These are phyloP conservation scores for Platichthys flesus DNA, from an alignment of 2,113 vertebrate species.

Conservation along the genomic window DNA sequence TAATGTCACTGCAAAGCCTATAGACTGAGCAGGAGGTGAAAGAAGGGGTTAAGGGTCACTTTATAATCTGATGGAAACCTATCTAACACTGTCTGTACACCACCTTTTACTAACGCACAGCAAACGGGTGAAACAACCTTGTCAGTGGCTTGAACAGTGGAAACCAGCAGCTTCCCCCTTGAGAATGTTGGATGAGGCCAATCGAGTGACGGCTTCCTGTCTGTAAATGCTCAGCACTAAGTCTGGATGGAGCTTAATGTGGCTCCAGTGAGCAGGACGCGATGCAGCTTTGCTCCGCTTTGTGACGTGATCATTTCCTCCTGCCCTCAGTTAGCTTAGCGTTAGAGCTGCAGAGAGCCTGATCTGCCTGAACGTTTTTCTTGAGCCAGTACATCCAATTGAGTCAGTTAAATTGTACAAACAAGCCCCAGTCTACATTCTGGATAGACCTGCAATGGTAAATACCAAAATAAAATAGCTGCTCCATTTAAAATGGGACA, in stretches of 20 bases:
- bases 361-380: slow-evolving; percentile 37
- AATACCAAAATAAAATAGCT: neutral
- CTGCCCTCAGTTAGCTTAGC: slow-evolving; percentile 26
- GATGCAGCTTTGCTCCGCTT: slow-evolving; percentile 21
- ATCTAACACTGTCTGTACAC: neutral
- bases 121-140: slow-evolving; percentile 12
- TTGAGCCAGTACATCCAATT: slow-evolving; percentile 33
- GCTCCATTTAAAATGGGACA: too few species aligned
- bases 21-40: neutral
- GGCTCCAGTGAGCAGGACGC: neutral
- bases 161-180: neutral
- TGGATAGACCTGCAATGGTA: neutral
- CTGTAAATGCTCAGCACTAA: slow-evolving; percentile 50
- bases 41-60: slow-evolving; percentile 6
- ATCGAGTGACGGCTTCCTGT: slow-evolving; percentile 5
- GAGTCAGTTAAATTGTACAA: slow-evolving; percentile 18
- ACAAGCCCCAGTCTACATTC: neutral
- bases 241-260: slow-evolving; percentile 20
- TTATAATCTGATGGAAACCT: slow-evolving; percentile 1
- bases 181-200: slow-evolving; percentile 9
- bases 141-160: neutral
- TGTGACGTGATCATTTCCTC: slow-evolving; percentile 51
- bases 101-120: neutral
- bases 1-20: slow-evolving; percentile 12
- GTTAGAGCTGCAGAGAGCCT: slow-evolving; percentile 10